phyloP scores from a whole-genome alignment of 2,113 vertebrate genomes.

The Pterocles burchelli region DNA sequence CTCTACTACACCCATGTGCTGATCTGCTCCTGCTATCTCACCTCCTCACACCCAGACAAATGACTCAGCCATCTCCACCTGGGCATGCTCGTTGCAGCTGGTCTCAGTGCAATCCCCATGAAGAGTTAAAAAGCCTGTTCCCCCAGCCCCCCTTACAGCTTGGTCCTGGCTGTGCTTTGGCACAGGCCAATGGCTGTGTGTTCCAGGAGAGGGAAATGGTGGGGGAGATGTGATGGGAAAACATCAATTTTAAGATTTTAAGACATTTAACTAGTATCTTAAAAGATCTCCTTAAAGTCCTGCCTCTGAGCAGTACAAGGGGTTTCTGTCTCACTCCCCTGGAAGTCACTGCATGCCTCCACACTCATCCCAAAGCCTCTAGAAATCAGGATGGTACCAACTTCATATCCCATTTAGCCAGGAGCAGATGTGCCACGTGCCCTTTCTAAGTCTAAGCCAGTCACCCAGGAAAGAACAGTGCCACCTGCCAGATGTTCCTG shows the following conservation, averaged over 20 bases:
- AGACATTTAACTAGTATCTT: neutral
- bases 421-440: neutral
- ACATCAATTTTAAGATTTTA: neutral
- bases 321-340: neutral
- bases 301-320: neutral
- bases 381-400: neutral
- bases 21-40: neutral
- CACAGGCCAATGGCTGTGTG: too few relatives aligned
- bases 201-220: neutral
- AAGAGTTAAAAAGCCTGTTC: neutral
- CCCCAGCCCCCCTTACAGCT: neutral
- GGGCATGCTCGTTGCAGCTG: fast-evolving
- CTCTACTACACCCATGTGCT: neutral
- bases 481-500: neutral
- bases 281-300: neutral
- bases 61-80: neutral
- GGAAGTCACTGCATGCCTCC: neutral
- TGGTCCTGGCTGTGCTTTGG: neutral
- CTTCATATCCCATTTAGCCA: neutral
- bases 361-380: neutral
- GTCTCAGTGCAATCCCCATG: fast-evolving
- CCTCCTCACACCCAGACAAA: neutral
- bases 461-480: neutral
- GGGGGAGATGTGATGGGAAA: neutral
- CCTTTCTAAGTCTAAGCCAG: neutral